phyloP scores from a whole-genome alignment of 2,888 invertebrate genomes.

The Drosophila anomelani region DNA sequence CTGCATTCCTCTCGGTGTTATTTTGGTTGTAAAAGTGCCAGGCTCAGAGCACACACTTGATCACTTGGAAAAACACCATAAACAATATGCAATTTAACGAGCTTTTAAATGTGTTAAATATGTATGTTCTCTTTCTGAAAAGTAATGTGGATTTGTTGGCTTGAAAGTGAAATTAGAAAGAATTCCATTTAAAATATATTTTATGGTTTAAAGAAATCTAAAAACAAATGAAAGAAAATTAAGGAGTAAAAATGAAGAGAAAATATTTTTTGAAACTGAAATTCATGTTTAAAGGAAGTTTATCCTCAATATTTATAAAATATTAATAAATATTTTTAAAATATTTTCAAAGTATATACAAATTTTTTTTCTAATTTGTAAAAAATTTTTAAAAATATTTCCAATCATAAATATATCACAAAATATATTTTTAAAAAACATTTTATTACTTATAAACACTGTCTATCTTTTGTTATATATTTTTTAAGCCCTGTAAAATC shows the following conservation, averaged over 20 bases:
- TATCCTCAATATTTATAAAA: no score
- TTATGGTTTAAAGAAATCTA: not conserved
- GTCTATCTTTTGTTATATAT: not conserved
- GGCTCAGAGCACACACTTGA: constrained; percentile 13
- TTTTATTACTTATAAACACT: not conserved
- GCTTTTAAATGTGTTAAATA: not conserved
- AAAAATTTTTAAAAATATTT: not conserved
- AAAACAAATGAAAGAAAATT: not conserved
- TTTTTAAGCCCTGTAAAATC: not conserved
- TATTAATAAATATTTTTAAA: no score
- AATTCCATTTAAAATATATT: not conserved
- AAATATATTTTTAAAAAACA: not conserved
- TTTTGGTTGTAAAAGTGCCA: constrained; percentile 35
- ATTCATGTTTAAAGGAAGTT: no score
- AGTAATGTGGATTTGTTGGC: not conserved
- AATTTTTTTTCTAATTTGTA: not conserved
- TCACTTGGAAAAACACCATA: constrained; percentile 2
- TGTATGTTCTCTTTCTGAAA: not conserved
- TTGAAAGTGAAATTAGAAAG: not conserved
- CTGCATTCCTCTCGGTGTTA: constrained; percentile 67
- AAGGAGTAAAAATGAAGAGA: no score
- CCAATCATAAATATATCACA: not conserved
- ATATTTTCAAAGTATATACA: not conserved
- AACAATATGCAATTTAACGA: constrained; percentile 2
- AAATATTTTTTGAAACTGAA: no score